A percentile compares a stretch with the other conserved stretches of the same genome.
These are phyloP conservation scores for Amphipyra berbera DNA, from an alignment of 2,888 invertebrate species.

Conservation along the genomic window DNA sequence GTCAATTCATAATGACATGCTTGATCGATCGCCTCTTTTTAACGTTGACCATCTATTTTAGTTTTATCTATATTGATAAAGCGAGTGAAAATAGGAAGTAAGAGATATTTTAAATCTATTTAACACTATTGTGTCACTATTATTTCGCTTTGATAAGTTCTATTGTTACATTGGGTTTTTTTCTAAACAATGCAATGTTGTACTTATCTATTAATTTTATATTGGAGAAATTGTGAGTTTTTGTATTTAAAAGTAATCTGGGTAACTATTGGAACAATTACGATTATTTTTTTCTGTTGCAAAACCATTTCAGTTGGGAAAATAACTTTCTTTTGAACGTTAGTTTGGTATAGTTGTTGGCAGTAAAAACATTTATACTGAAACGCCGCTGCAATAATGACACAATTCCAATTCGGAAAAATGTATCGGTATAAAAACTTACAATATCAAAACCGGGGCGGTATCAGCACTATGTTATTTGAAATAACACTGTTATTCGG, in stretches of 20 bases:
- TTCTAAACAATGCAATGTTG: background rate
- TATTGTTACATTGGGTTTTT: too few species aligned
- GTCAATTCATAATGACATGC: constrained; percentile 46
- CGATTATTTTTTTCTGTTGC: background rate
- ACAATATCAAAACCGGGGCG: constrained; percentile 5
- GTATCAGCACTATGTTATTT: constrained; percentile 16
- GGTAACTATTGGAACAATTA: too few species aligned
- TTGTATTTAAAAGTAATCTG: too few species aligned
- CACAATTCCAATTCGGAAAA: constrained; percentile 19
- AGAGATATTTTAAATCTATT: background rate
- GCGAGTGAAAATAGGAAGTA: background rate
- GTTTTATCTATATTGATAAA: background rate
- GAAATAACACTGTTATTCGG: constrained; percentile 13
- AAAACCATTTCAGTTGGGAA: too few species aligned
- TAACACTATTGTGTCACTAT: too few species aligned
- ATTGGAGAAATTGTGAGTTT: too few species aligned
- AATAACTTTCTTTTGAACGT: too few species aligned
- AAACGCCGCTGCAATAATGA: constrained; percentile 6
- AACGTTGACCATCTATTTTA: constrained; percentile 4
- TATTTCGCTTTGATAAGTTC: too few species aligned
- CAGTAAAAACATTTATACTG: background rate
- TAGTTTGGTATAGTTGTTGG: too few species aligned
- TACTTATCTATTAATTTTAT: too few species aligned
- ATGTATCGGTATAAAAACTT: background rate
- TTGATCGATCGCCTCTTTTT: constrained; percentile 26